phyloP scores from a whole-genome alignment of 2,113 vertebrate genomes.

The Aptenodytes forsteri region DNA sequence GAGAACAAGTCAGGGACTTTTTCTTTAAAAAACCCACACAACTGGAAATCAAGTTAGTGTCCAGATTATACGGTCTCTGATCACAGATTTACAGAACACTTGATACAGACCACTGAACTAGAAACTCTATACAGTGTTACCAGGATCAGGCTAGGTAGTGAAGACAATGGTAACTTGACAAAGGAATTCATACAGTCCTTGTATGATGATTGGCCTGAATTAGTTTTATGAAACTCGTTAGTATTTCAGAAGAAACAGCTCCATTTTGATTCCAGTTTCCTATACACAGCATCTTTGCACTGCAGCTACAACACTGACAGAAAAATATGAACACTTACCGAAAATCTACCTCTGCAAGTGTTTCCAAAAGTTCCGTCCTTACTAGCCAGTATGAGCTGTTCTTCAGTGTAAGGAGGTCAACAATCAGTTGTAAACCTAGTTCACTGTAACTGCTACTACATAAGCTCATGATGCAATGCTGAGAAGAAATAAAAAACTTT shows the following conservation, averaged over 20 bases:
- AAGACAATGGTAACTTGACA: not conserved
- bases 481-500: not conserved
- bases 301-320: not conserved
- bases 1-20: not conserved
- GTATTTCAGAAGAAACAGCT: not conserved
- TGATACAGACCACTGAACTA: not conserved
- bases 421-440: constrained; percentile 87
- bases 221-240: not conserved
- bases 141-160: not conserved
- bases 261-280: not conserved
- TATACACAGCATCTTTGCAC: not conserved
- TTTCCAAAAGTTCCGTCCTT: constrained; percentile 93
- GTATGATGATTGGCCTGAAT: not conserved
- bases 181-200: not conserved
- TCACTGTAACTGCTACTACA: constrained; percentile 90
- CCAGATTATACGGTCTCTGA: not conserved
- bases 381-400: constrained; percentile 96
- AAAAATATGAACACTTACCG: constrained; percentile 72
- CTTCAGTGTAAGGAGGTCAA: constrained; percentile 85
- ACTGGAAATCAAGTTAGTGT: not conserved
- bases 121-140: not conserved
- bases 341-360: constrained; percentile 93
- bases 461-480: constrained; percentile 92
- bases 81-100: not conserved
- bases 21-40: not conserved